Conservation (phyloP, 2,888 invertebrate species). For the Drosophila niveifrons region DNA sequence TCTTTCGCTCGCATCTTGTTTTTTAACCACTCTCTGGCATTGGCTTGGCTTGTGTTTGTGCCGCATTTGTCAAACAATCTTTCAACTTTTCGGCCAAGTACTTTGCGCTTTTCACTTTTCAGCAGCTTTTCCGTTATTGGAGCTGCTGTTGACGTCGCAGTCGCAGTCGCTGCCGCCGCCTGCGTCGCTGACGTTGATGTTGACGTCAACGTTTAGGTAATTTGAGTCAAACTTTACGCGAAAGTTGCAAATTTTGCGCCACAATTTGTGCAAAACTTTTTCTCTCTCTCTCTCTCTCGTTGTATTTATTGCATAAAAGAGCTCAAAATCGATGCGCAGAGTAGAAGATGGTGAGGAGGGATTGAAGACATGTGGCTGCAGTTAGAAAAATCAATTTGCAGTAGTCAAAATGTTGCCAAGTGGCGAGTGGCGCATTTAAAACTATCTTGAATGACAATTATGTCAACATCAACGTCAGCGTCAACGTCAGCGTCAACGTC, state of each 20-base stretch:
- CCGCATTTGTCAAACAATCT: constrained; percentile 72
- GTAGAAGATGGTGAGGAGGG: neutral
- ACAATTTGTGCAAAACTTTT: constrained; percentile 76
- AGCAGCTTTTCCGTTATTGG: constrained; percentile 62
- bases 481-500: constrained; percentile 5
- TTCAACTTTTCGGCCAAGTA: constrained; percentile 64
- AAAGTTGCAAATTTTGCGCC: constrained; percentile 78
- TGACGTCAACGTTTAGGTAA: constrained; percentile 65
- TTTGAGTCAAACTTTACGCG: constrained; percentile 76
- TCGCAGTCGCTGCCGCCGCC: constrained; percentile 8
- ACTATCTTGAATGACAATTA: constrained; percentile 65
- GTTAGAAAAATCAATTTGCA: constrained; percentile 61
- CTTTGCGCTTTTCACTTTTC: constrained; percentile 74
- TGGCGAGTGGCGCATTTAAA: constrained; percentile 61
- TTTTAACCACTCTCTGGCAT: neutral
- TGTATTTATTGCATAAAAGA: constrained; percentile 40
- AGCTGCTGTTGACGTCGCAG: constrained; percentile 21
- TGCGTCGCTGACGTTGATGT: neutral
- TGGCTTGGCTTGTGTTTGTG: constrained; percentile 20
- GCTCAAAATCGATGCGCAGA: constrained; percentile 43
- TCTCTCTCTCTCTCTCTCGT: neutral
- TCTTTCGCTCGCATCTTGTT: neutral
- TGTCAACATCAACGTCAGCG: constrained; percentile 31
- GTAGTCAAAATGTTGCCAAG: constrained; percentile 59
- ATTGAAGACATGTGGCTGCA: constrained; percentile 2